Conservation (phyloP, 2,888 invertebrate species). For the Drosophila trichaetosa region DNA sequence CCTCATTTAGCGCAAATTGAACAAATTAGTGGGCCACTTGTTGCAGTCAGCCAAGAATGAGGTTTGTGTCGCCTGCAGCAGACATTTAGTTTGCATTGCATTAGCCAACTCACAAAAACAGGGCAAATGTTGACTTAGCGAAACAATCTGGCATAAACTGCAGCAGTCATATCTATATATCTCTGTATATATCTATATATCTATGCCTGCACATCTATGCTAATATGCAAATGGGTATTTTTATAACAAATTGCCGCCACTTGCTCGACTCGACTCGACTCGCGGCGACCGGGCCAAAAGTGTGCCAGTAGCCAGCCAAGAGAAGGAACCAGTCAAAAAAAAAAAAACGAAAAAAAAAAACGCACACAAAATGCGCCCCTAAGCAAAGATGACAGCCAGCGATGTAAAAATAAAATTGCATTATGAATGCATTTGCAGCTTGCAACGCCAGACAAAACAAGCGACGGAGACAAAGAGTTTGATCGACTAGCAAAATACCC, state of each 20-base stretch:
- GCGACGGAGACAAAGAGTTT: background rate
- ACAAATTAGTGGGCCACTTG: constrained; percentile 44
- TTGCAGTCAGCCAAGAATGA: constrained; percentile 23
- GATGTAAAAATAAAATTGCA: constrained; percentile 80
- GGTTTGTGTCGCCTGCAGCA: constrained; percentile 38
- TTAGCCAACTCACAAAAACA: constrained; percentile 36
- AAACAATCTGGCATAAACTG: constrained; percentile 7
- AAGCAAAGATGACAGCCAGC: constrained; percentile 55
- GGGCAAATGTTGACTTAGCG: constrained; percentile 43
- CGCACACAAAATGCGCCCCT: constrained; percentile 18
- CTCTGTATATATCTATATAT: background rate
- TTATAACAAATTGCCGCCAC: constrained; percentile 75
- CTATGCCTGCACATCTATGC: constrained; percentile 16
- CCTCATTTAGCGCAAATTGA: constrained; percentile 47
- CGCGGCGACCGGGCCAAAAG: constrained; percentile 47
- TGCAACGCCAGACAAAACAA: constrained; percentile 30
- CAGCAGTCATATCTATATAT: constrained; percentile 24
- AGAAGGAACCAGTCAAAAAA: constrained; percentile 18
- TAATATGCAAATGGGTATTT: constrained; percentile 64
- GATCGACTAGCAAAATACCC: constrained; percentile 11
- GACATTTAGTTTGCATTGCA: constrained; percentile 21
- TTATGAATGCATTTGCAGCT: constrained; percentile 68
- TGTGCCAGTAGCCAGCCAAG: constrained; percentile 64
- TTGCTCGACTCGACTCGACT: constrained; percentile 56
- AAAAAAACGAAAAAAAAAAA: background rate